phyloP scores from a whole-genome alignment of 1,140 invertebrate species.

The Drosophila micromelanica region DNA sequence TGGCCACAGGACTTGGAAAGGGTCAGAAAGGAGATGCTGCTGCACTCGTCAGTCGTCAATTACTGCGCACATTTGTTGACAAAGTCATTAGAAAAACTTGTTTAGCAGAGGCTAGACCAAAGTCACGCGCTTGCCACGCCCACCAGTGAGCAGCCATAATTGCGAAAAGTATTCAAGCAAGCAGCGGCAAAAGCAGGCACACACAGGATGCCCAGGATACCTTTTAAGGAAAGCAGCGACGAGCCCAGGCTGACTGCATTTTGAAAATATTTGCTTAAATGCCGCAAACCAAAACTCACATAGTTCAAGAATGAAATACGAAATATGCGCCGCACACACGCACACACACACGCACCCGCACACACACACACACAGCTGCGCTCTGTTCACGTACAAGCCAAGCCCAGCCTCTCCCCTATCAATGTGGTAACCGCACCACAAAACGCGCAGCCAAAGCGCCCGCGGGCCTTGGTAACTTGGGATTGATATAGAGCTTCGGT shows the following conservation, averaged over 20 bases:
- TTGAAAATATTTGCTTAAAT: constrained; percentile 80
- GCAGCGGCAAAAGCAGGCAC: constrained; percentile 1
- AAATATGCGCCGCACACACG: constrained; percentile 43
- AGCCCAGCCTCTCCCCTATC: constrained; percentile 14
- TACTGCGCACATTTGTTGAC: constrained; percentile 39
- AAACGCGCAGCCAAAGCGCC: constrained; percentile 77
- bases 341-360: constrained; percentile 26
- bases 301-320: constrained; percentile 75
- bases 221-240: constrained; percentile 2
- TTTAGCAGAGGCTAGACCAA: constrained; percentile 55
- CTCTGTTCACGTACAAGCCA: constrained; percentile 23
- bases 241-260: constrained; percentile 55
- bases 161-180: constrained; percentile 50
- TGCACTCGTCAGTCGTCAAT: constrained; percentile 29
- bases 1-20: neutral
- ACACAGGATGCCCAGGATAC: constrained; percentile 35
- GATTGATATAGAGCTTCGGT: constrained; percentile 31
- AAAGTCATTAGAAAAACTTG: constrained; percentile 67
- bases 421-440: constrained; percentile 56
- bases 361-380: constrained; percentile 39
- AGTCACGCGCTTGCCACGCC: constrained; percentile 62
- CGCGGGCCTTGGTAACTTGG: constrained; percentile 60
- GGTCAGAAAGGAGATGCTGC: neutral
- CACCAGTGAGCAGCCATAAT: constrained; percentile 51
- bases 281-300: constrained; percentile 79